Percentiles rank a stretch among this genome's conserved stretches.
Evolutionary conservation across 2,888 invertebrate genomes (phyloP).

Genomic region (Escarpia spicata): DNA sequence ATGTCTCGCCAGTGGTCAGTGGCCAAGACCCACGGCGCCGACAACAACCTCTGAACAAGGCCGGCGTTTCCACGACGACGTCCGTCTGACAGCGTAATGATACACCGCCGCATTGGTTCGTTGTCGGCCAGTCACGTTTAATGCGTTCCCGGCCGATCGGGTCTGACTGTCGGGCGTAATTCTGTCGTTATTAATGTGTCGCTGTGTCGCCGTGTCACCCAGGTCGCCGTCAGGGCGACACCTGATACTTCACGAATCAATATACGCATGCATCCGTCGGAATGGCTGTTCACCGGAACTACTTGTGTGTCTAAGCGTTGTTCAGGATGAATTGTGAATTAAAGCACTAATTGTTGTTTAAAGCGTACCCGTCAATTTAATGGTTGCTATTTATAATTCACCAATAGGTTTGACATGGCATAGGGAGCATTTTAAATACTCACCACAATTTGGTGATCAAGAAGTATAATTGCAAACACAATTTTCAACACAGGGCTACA

Average conservation of each 20-base stretch:
- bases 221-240: background rate
- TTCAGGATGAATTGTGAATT: background rate
- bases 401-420: too few relatives aligned
- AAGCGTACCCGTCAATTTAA: background rate
- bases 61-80: background rate
- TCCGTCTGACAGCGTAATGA: background rate
- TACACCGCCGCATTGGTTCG: background rate
- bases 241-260: background rate
- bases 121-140: background rate
- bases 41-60: background rate
- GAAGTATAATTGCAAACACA: too few relatives aligned
- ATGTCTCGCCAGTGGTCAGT: background rate
- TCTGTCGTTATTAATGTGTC: slow-evolving; percentile 12
- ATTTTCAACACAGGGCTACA: too few relatives aligned
- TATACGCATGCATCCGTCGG: background rate
- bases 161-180: background rate
- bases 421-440: too few relatives aligned
- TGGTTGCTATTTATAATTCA: too few relatives aligned
- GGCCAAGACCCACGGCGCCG: background rate
- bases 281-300: slow-evolving; percentile 1
- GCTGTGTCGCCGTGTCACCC: background rate
- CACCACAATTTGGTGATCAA: too few relatives aligned
- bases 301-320: background rate
- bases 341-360: background rate
- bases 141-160: background rate